Base-by-base conservation (phyloP, 92 coral and sea anemone genomes). In the Epizoanthus ramosus region DNA sequence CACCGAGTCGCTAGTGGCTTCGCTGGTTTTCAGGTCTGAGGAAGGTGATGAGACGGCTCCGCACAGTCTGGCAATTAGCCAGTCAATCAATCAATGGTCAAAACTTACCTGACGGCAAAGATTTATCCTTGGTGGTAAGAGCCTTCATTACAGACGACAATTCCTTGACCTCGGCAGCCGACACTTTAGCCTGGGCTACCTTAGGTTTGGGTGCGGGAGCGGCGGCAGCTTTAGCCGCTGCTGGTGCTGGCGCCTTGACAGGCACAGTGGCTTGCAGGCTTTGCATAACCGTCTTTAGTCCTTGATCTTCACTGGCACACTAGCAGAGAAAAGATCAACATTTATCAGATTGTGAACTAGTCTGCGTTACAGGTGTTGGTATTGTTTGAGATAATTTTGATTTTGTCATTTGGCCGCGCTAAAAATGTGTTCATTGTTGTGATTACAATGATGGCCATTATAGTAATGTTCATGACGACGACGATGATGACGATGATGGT, bases 21-120 rank as follows among this genome's bases (percentile, higher is more conserved):
- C 31, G 31, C 31, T 28, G 31, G 31, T 28, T 28, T 28, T 0
- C 31, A 0, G 31, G 31, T 28, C 31, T 28, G 31, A 28, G 31
- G 31, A 28, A 28, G 31, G 2, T 28, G 31, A 28, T 0, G 31
- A 28, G 31, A 28, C 31, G 31, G 31, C 31, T 28, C n/a, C n/a
- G n/a, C 31, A 28, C 39, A 16, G 73, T 68, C 73, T 6, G 18
- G 6, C 33, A 6, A 50, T 4, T 45, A 13, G 10, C 6, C 33
- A 13, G 41, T 3, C 73, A 25, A 22, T 41, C 57, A 6, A 17
- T 4, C 8, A 16, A 19, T 47, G 53, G 7, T 47, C 53, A 47
- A 47, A 33, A 70, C 70, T 61, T 31, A 80, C 89, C 85, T 18
- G 89, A 86, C 21, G 89, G 89, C 33, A 86, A 54, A 6, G 61